phyloP scores from a whole-genome alignment of 1,140 invertebrate species.

The Temnothorax longispinosus region DNA sequence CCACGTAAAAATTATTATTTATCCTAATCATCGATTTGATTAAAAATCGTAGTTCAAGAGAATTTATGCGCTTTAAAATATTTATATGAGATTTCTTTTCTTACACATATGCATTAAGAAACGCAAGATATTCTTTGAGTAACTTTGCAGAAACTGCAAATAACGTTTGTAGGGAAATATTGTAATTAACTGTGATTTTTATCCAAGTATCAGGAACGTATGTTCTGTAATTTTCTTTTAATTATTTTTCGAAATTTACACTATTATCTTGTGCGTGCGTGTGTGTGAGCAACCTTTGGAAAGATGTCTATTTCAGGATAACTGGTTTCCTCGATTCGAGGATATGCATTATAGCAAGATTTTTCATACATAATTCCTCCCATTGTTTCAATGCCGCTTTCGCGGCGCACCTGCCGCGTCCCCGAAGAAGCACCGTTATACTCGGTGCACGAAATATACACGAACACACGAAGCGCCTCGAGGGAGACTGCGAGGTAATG shows the following conservation, averaged over 20 bases:
- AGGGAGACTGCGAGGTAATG: neutral
- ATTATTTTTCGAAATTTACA: neutral
- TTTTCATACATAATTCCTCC: slow-evolving; percentile 19
- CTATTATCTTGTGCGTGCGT: neutral
- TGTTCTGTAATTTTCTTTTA: neutral
- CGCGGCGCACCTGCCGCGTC: slow-evolving; percentile 36
- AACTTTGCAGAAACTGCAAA: neutral
- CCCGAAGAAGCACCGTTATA: slow-evolving; percentile 50
- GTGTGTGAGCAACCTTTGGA: neutral
- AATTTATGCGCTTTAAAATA: neutral
- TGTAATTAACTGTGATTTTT: neutral
- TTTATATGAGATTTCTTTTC: neutral
- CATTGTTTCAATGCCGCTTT: slow-evolving; percentile 40
- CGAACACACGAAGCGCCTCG: slow-evolving; percentile 16
- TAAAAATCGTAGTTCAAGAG: neutral
- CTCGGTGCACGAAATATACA: slow-evolving; percentile 44
- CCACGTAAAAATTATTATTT: neutral
- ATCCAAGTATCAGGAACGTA: neutral
- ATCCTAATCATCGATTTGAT: neutral
- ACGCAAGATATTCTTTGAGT: neutral
- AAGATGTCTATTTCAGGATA: neutral
- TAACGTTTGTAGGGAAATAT: neutral
- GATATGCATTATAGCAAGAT: neutral
- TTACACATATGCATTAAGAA: neutral
- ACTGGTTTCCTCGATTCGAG: neutral